Evolutionary conservation across 2,888 invertebrate species (phyloP).

Genomic region (Dilophus febrilis): DNA sequence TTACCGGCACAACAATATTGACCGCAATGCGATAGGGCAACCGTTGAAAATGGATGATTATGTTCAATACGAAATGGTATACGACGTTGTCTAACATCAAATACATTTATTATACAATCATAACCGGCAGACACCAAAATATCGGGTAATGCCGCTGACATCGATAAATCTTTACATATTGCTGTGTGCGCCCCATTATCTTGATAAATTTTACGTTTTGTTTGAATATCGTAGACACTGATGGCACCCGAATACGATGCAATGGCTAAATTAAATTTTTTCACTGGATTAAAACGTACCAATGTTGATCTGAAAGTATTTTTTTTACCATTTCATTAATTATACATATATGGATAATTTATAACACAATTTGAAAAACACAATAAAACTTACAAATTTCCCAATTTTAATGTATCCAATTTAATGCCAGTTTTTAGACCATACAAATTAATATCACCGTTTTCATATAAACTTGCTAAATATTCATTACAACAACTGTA

Average conservation of each 20-base stretch:
- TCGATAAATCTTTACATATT: conserved; percentile 26
- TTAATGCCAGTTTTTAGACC: conserved; percentile 25
- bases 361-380: too few species aligned
- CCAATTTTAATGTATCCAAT: conserved; percentile 21
- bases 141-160: conserved; percentile 20
- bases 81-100: conserved; percentile 23
- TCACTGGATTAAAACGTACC: conserved; percentile 26
- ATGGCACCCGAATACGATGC: conserved; percentile 25
- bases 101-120: conserved; percentile 26
- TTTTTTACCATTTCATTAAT: too few species aligned
- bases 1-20: conserved; percentile 25
- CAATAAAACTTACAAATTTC: conserved; percentile 21
- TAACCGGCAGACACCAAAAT: conserved; percentile 26
- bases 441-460: conserved; percentile 23
- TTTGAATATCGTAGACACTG: conserved; percentile 22
- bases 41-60: conserved; percentile 22
- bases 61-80: conserved; percentile 17
- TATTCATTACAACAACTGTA: conserved; percentile 27
- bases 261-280: conserved; percentile 22
- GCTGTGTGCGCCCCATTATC: conserved; percentile 21
- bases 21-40: conserved; percentile 25
- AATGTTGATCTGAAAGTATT: conserved; percentile 25
- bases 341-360: too few species aligned
- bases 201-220: conserved; percentile 21
- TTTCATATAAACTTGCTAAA: conserved; percentile 25